Conservation (phyloP, 2,113 vertebrate species). For the Pelobates fuscus region DNA sequence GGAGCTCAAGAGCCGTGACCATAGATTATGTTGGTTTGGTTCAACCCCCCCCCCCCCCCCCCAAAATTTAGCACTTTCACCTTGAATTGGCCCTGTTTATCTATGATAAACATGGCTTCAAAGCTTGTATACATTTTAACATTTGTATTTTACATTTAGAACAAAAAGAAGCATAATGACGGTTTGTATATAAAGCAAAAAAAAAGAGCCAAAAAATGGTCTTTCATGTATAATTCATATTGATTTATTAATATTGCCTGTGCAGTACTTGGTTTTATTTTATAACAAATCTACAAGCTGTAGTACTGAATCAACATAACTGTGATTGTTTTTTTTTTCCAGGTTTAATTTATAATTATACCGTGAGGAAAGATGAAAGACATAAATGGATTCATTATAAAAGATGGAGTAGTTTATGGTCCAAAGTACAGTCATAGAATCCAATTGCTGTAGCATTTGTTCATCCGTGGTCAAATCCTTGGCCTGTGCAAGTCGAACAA, state of each 20-base stretch:
- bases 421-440: not conserved
- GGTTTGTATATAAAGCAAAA: not conserved
- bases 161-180: too few species aligned
- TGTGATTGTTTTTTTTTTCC: not conserved
- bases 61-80: too few species aligned
- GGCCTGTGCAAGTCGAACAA: not conserved
- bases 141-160: conserved; percentile 1
- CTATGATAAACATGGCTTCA: too few species aligned
- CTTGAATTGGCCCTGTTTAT: too few species aligned
- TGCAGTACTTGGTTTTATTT: conserved; percentile 24
- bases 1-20: too few species aligned
- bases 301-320: conserved; percentile 23
- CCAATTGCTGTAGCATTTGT: not conserved
- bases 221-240: not conserved
- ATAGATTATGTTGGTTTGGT: too few species aligned
- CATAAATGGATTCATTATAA: conserved; percentile 16
- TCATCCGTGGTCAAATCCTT: not conserved
- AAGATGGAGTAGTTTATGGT: not conserved
- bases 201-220: conserved; percentile 2
- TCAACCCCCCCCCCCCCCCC: too few species aligned
- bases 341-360: conserved; percentile 6
- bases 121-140: not conserved
- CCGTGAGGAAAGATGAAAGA: not conserved
- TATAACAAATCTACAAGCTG: conserved; percentile 20
- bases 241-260: conserved; percentile 12